Evolutionary conservation across 2,888 invertebrate species (phyloP), one percentile per base, ranked within the genome.

Genomic region (Ornithoptera alexandrae): DNA sequence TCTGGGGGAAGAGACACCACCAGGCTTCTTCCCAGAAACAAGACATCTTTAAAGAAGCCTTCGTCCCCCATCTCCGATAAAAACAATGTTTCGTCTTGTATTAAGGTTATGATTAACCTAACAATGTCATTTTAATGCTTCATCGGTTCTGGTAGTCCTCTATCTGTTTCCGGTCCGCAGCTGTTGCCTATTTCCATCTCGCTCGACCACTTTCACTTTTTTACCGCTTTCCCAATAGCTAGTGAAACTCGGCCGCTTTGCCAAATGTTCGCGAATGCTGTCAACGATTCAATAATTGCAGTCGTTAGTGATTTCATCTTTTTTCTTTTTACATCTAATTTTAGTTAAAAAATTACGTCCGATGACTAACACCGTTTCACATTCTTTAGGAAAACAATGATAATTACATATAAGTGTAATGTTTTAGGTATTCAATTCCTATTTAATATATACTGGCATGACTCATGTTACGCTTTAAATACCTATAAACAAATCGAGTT

Each of bases 201-300:
- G 73, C 79, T 87, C 78, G 81, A 77, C 68, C 84, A 81, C 90
- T 90, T 90, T 90, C 90, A 88, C 90, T 90, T 89, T 89, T 87
- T 89, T 87, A 81, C 82, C 81, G 85, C 90, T 90, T 90, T 90
- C 90, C 85, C 87, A 87, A 89, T 87, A 84, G 83, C 73, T 72
- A 75, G 80, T 84, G 86, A 83, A 88, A 86, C 86, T 84, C 84
- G 83, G 82, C 76, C 83, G 84, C 80, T 82, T 82, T 85, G 88
- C 88, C 87, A 87, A 89, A 89, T 87, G 82, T 85, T 83, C 82
- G 82, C 76, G 71, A 82, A 83, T 76, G 72, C 75, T 77, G 76
- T 69, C 72, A 72, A 67, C 53, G 30, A 63, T 62, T 69, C 73
- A 73, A 74, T 80, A 75, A 76, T 74, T 68, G 75, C 72, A 68